Evolutionary conservation across 2,113 vertebrate genomes (phyloP), one percentile per base, ranked within the genome.

Genomic region (Toxostoma redivivum): DNA sequence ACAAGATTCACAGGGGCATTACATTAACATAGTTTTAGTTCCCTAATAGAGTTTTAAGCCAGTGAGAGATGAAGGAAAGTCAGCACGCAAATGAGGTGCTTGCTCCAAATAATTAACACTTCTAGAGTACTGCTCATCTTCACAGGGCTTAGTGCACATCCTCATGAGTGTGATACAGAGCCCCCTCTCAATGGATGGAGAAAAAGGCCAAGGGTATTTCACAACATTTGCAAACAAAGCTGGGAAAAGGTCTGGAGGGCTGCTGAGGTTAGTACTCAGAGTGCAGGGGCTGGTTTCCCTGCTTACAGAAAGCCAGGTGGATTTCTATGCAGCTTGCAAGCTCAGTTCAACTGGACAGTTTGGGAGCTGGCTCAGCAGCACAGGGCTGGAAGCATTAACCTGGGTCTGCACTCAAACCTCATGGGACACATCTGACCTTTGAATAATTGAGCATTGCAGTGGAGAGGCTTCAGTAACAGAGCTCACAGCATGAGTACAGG

Each of bases 11-110:
- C 37, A 74, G 33, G 88, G 88, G 56, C 79, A 86, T 45, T 37
- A 92, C 5, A 14, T 74, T 72, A 93, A 86, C 0, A 7, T 27
- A 85, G 77, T 92, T 95, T 96, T 94, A 92, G 91, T 45, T 95
- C 73, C 81, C 81, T 95, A 94, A 96, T 87, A 95, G 92, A 91
- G 57, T 96, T 94, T 88, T 86, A 93, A 97, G 69, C 95, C 89
- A 79, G 4, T 42, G 91, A 90, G 92, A 96, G 71, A 86, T 22
- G 89, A 81, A 94, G 76, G 69, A 69, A 86, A 97, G 83, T 76
- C 77, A 56, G 77, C 33, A 60, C 25, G 1, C 84, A 92, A 97
- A 95, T 92, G 81, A 96, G 82, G 90, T 3, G 0, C 51, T 72
- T 70, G 79, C 61, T 94, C 88, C 64, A 95, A 92, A 92, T 96